Evolutionary conservation across 2,113 vertebrate genomes (phyloP).

Genomic region (Tragelaphus strepsiceros): DNA sequence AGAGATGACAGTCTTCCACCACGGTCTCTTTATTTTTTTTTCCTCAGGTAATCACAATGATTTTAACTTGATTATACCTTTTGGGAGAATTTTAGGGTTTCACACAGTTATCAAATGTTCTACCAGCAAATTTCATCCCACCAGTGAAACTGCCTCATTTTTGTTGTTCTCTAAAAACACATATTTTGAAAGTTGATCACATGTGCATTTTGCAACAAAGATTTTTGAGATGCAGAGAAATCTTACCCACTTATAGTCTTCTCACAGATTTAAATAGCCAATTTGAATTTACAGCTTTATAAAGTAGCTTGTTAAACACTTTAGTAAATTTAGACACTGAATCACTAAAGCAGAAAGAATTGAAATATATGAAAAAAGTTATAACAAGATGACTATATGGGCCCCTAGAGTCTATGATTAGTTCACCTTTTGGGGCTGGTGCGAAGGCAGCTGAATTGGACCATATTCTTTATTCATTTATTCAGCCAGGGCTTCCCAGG

Average conservation of each 20-base stretch:
- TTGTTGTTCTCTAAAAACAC: background rate
- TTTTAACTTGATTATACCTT: background rate
- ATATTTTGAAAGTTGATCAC: background rate
- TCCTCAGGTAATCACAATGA: background rate
- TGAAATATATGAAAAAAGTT: background rate
- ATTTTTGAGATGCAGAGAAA: background rate
- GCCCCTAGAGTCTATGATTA: background rate
- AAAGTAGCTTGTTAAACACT: background rate
- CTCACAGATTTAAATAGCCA: background rate
- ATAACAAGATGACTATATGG: background rate
- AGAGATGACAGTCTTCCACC: background rate
- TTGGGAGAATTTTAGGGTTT: background rate
- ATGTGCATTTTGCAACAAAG: background rate
- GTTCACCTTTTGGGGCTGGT: background rate
- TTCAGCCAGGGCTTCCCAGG: background rate
- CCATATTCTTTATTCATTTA: background rate
- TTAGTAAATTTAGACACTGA: background rate
- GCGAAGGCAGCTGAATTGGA: background rate
- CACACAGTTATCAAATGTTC: background rate
- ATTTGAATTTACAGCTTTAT: background rate
- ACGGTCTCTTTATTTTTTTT: background rate
- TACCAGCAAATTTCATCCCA: background rate
- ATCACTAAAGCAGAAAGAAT: background rate
- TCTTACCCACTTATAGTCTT: background rate
- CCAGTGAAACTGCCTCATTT: background rate